phyloP scores from a whole-genome alignment of 2,113 vertebrate genomes.

The Channa maculata region DNA sequence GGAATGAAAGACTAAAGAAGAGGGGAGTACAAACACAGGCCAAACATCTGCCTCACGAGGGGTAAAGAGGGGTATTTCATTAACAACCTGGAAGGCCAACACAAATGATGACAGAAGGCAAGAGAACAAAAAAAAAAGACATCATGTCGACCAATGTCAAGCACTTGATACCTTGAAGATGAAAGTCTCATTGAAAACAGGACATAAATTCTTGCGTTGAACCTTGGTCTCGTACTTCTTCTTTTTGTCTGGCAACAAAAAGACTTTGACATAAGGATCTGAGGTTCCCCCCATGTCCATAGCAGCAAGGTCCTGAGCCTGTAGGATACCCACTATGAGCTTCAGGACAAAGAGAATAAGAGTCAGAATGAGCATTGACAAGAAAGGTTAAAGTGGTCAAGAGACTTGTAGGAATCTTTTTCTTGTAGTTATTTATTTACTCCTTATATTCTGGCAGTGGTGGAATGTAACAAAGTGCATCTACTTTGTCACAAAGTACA shows the following conservation, averaged over 20 bases:
- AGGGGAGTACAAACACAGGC: constrained; percentile 25
- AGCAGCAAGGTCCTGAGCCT: constrained; percentile 89
- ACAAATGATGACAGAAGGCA: constrained; percentile 24
- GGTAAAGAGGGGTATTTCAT: constrained; percentile 21
- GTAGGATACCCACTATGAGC: constrained; percentile 90
- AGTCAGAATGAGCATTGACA: background rate
- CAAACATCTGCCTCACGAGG: constrained; percentile 14
- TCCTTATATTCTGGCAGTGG: too few species aligned
- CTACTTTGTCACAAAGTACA: too few species aligned
- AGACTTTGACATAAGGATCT: constrained; percentile 91
- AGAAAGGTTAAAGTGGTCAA: background rate
- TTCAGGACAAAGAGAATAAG: constrained; percentile 55
- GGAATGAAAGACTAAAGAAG: constrained; percentile 31
- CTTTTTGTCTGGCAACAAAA: constrained; percentile 90
- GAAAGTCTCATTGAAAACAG: constrained; percentile 91
- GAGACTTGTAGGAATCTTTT: background rate
- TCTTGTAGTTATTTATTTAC: background rate
- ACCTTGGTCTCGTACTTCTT: constrained; percentile 92
- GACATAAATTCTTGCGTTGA: constrained; percentile 91
- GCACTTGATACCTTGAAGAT: constrained; percentile 86
- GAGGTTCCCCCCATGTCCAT: constrained; percentile 93
- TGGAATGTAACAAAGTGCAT: too few species aligned
- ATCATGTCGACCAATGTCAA: background rate
- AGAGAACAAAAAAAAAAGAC: constrained; percentile 11
- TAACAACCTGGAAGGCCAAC: constrained; percentile 34